Evolutionary conservation across 2,797 vertebrate genomes (phyloP).

Genomic region (Pangasius macronema): DNA sequence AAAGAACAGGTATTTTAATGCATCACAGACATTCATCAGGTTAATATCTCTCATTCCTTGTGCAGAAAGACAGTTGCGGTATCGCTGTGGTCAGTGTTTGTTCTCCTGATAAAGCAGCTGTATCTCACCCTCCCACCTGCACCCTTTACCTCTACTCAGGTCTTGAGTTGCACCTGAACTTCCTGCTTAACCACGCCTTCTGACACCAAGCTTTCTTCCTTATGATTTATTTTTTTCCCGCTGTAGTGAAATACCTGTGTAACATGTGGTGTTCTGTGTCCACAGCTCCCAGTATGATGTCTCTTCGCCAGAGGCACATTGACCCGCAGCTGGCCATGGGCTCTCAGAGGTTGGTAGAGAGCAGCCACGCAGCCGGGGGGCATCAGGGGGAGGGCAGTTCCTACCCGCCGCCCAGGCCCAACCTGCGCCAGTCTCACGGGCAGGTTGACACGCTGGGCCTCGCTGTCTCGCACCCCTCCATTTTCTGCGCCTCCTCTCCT

Average conservation of each 20-base stretch:
- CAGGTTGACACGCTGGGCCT: conserved; percentile 77
- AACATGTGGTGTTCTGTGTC: conserved; percentile 64
- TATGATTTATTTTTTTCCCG: neutral
- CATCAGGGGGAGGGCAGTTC: conserved; percentile 73
- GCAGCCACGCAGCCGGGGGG: conserved; percentile 73
- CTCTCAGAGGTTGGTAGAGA: conserved; percentile 99
- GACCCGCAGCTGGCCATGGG: conserved; percentile 88
- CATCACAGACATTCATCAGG: neutral
- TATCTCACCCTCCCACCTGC: neutral
- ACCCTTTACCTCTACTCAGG: neutral
- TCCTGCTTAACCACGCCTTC: conserved; percentile 9
- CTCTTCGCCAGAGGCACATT: conserved; percentile 90
- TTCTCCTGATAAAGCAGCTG: neutral
- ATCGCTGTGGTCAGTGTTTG: too few relatives aligned
- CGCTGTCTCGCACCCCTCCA: conserved; percentile 72
- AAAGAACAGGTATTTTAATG: neutral
- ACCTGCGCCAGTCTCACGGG: conserved; percentile 82
- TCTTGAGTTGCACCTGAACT: conserved; percentile 11
- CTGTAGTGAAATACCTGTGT: conserved; percentile 3
- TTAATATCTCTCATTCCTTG: neutral
- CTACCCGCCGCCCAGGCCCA: conserved; percentile 72
- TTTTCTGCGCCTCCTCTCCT: conserved; percentile 67
- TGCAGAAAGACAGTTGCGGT: neutral
- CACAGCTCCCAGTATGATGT: conserved; percentile 91
- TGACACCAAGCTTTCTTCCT: neutral